Percentiles rank a stretch among this genome's conserved stretches.
These are phyloP conservation scores for Coluber constrictor DNA, from an alignment of 2,797 vertebrate species.

Conservation along the genomic window DNA sequence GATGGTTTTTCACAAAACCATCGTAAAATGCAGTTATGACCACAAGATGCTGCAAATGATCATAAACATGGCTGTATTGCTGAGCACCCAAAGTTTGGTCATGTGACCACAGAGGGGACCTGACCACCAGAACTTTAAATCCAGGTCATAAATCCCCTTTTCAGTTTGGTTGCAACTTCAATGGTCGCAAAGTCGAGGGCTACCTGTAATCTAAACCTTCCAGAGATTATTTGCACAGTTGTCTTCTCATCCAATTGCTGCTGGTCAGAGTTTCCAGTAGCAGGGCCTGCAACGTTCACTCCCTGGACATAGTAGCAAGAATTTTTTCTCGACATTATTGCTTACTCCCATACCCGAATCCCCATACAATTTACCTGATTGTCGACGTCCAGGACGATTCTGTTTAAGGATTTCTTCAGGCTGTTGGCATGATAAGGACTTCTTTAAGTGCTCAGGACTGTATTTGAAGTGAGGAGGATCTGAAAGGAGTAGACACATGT, in stretches of 20 bases:
- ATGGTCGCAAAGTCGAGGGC: background rate
- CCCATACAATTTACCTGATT: slow-evolving; percentile 79
- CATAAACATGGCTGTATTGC: background rate
- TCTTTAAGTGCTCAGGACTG: slow-evolving; percentile 88
- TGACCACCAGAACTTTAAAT: background rate
- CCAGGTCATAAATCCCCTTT: background rate
- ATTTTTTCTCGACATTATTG: background rate
- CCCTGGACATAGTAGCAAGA: background rate
- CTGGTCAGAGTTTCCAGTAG: background rate
- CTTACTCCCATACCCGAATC: too few relatives aligned
- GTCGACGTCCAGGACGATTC: slow-evolving; percentile 77
- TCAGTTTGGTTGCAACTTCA: background rate
- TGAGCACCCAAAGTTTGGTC: background rate
- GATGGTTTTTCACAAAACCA: background rate
- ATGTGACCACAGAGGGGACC: background rate
- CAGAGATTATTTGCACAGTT: background rate
- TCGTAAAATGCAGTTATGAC: too few relatives aligned
- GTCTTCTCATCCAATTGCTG: background rate
- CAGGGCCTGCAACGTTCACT: background rate
- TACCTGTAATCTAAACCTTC: background rate
- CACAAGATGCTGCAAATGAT: background rate
- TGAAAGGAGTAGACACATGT: slow-evolving; percentile 45
- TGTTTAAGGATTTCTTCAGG: slow-evolving; percentile 66
- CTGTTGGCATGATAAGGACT: slow-evolving; percentile 74
- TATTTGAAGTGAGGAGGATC: slow-evolving; percentile 82